Conservation (phyloP, 30 jellyfish, hydroid and myxozoan genomes). For the Hydractinia echinata region DNA sequence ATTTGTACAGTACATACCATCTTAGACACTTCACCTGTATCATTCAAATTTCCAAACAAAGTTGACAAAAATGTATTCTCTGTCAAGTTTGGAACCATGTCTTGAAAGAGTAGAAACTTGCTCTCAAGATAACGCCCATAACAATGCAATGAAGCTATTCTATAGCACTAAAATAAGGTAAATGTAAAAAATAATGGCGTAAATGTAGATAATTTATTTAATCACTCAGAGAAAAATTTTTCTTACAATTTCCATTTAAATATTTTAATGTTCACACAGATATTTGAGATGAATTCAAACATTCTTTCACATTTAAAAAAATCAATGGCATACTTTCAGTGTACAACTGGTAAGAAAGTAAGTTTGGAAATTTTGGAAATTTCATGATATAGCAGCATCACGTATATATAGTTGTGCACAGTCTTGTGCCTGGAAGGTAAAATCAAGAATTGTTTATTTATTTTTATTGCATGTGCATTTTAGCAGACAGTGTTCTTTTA, state of each 20-base stretch:
- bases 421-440: no score
- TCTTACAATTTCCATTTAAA: no score
- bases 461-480: no score
- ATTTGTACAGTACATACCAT: not conserved
- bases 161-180: not conserved
- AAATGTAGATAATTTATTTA: not conserved
- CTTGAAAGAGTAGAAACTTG: not conserved
- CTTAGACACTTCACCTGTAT: not conserved
- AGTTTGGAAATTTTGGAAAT: no score
- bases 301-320: no score
- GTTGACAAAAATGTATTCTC: not conserved
- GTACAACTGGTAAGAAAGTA: no score
- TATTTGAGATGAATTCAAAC: not conserved
- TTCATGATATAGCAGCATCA: no score
- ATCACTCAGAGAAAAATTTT: not conserved
- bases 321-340: no score
- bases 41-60: not conserved
- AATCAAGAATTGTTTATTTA: no score
- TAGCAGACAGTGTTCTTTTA: no score
- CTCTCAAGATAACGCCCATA: not conserved
- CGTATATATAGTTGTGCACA: no score
- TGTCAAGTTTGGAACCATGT: not conserved
- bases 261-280: not conserved
- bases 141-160: constrained; percentile 5
- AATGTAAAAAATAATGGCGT: not conserved